Base-by-base conservation (phyloP, 2,113 vertebrate genomes). In the Aleadryas rufinucha region DNA sequence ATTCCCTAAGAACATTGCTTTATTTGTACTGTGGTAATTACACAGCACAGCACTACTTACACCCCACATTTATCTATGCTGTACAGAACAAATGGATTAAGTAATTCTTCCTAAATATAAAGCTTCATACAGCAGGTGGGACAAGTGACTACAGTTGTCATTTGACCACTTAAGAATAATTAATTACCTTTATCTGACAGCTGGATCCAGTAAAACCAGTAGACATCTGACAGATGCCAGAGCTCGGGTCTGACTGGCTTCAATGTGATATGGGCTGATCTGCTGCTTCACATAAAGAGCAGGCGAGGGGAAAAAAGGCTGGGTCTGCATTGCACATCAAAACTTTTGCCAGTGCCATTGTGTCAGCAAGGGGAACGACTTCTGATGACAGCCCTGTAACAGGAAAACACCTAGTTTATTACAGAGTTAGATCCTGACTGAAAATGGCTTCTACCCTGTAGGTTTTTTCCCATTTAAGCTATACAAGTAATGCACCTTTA, bases 141-240 rank as follows among this genome's bases (percentile, higher is more conserved):
- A 91, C 22, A 72, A 81, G 53, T n/a, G 2, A 68, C 66, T 79
- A 35, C 39, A 69, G 56, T 79, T 96, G 84, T 95, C 92, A 95
- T 80, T 89, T 84, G 94, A 74, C 86, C 44, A 81, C 74, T 97
- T 97, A 86, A 44, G n/a, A 70, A 57, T 96, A 84, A 97, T 97
- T 97, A 92, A 97, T 81, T 88, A 71, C 57, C 80, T 68, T 44
- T 84, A 23, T 89, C 90, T 93, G 60, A 60, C 71, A 95, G 77
- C 87, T 95, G 95, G 69, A 81, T 87, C 27, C 87, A 90, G 56
- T 82, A 86, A 87, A 93, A 77, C 22, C 50, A 53, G 86, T 69
- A 71, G 61, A 68, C 53, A 93, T 52, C 66, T 54, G 66, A 72
- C 92, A 97, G 91, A 95, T 97, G 86, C 59, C 3, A 1, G n/a